Conservation (phyloP, 1,140 invertebrate species). For the Hermatobates lingyangjiaoensis region DNA sequence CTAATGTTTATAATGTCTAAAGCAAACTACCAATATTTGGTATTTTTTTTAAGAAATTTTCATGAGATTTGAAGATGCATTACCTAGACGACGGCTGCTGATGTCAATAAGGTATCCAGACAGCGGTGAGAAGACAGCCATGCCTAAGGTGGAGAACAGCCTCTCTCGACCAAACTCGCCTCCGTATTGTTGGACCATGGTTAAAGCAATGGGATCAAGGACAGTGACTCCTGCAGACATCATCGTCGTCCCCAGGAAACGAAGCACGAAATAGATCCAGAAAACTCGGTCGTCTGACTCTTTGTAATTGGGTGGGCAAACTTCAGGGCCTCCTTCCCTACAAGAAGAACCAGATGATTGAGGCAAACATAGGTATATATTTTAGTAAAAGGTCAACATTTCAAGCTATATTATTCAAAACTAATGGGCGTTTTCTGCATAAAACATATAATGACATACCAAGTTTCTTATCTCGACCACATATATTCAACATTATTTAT, state of each 20-base stretch:
- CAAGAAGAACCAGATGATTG: too few species aligned
- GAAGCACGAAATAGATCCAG: conserved; percentile 54
- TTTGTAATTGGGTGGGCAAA: conserved; percentile 51
- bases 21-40: too few species aligned
- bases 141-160: conserved; percentile 56
- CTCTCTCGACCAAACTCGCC: conserved; percentile 62
- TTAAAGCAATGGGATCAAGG: conserved; percentile 62
- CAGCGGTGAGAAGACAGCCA: conserved; percentile 60
- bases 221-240: conserved; percentile 54
- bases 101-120: conserved; percentile 57
- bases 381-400: too few species aligned
- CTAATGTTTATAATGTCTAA: too few species aligned
- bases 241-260: conserved; percentile 56
- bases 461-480: too few species aligned
- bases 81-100: conserved; percentile 30
- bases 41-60: too few species aligned
- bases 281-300: conserved; percentile 52
- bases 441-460: too few species aligned
- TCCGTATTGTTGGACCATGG: conserved; percentile 57
- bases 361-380: too few species aligned
- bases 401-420: too few species aligned
- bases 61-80: too few species aligned
- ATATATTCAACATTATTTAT: too few species aligned
- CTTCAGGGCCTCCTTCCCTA: conserved; percentile 39
- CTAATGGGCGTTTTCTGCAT: too few species aligned